phyloP scores from a whole-genome alignment of 2,888 invertebrate genomes.

The Drosophila colorata region DNA sequence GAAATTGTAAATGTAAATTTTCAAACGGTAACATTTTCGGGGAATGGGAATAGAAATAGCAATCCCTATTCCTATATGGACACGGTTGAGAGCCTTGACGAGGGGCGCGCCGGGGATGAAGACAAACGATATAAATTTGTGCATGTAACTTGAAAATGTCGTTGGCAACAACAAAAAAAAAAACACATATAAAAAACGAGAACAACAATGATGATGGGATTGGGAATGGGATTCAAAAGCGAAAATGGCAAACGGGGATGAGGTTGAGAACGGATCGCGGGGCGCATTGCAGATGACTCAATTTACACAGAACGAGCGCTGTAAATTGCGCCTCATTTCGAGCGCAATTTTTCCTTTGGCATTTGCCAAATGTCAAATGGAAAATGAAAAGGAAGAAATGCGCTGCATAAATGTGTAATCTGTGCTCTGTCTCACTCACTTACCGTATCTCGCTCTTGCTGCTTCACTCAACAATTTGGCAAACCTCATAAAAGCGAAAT shows the following conservation, averaged over 20 bases:
- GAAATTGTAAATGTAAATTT: constrained; percentile 73
- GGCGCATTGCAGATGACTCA: constrained; percentile 77
- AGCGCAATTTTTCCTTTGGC: constrained; percentile 75
- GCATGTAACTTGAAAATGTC: constrained; percentile 69
- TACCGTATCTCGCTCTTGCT: not conserved
- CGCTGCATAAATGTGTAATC: constrained; percentile 49
- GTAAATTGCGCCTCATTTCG: constrained; percentile 80
- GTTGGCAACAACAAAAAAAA: constrained; percentile 33
- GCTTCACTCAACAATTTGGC: constrained; percentile 50
- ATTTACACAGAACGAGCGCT: constrained; percentile 80
- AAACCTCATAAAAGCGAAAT: constrained; percentile 77
- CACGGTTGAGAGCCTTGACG: constrained; percentile 53
- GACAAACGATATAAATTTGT: constrained; percentile 73
- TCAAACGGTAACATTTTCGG: constrained; percentile 24
- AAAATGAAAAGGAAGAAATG: constrained; percentile 35
- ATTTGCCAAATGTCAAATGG: constrained; percentile 71
- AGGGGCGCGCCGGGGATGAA: constrained; percentile 48
- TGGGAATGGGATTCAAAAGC: constrained; percentile 1
- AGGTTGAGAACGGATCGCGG: constrained; percentile 37
- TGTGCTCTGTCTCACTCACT: constrained; percentile 28
- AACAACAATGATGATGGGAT: constrained; percentile 48
- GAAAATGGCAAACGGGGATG: constrained; percentile 21
- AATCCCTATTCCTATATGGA: constrained; percentile 18
- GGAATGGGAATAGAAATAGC: constrained; percentile 29
- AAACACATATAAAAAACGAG: constrained; percentile 35